Evolutionary conservation across 2,888 invertebrate genomes (phyloP).

Genomic region (Dioctria linearis): DNA sequence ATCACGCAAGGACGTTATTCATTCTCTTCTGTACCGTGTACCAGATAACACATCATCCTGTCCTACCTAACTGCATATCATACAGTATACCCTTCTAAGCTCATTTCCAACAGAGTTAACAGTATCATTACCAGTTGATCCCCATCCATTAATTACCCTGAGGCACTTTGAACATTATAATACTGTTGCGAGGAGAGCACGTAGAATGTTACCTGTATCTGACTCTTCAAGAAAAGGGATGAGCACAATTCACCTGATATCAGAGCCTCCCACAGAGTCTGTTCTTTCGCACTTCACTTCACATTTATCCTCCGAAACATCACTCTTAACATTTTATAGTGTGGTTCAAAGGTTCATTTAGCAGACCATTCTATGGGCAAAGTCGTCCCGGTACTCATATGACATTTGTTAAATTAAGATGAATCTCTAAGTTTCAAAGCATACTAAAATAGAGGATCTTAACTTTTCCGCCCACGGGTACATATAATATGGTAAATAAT

Average conservation of each 20-base stretch:
- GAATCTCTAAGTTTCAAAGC: constrained; percentile 28
- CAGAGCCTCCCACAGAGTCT: not conserved
- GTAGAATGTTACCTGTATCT: not conserved
- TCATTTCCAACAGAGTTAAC: not conserved
- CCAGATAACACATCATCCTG: not conserved
- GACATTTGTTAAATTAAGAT: constrained; percentile 42
- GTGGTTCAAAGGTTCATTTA: constrained; percentile 15
- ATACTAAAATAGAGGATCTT: not conserved
- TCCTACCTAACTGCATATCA: not conserved
- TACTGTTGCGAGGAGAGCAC: constrained; percentile 11
- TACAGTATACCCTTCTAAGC: not conserved
- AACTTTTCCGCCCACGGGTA: not conserved
- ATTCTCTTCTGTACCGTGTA: too few species aligned
- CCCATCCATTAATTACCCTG: constrained; percentile 32
- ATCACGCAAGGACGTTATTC: too few species aligned
- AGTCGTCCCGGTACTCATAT: not conserved
- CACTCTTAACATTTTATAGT: constrained; percentile 1
- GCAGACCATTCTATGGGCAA: constrained; percentile 9
- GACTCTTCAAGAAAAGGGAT: constrained; percentile 17
- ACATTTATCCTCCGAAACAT: not conserved
- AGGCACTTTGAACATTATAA: constrained; percentile 5
- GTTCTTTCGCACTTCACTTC: constrained; percentile 7
- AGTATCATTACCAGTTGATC: constrained; percentile 43
- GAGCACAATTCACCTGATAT: constrained; percentile 8
- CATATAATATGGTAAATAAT: not conserved